phyloP scores from a whole-genome alignment of 1,140 invertebrate genomes.

The Pogonomyrmex californicus region DNA sequence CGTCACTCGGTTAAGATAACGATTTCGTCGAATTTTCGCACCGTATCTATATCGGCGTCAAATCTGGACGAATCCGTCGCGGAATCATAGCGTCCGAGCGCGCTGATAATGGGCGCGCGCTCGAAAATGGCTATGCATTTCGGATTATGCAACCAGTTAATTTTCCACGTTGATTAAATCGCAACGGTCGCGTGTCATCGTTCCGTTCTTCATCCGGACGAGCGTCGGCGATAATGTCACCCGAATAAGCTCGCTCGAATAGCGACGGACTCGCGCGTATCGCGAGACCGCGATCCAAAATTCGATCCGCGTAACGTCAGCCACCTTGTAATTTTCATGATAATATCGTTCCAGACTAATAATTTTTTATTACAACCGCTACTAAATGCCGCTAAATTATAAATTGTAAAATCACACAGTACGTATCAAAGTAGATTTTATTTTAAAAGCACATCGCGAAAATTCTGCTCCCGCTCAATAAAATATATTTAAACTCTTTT shows the following conservation, averaged over 20 bases:
- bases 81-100: slow-evolving; percentile 30
- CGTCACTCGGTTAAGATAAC: slow-evolving; percentile 34
- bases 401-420: background rate
- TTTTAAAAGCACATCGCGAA: background rate
- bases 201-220: slow-evolving; percentile 47
- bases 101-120: slow-evolving; percentile 22
- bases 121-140: slow-evolving; percentile 60
- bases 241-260: slow-evolving; percentile 40
- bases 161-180: slow-evolving; percentile 62
- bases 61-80: slow-evolving; percentile 43
- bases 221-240: slow-evolving; percentile 47
- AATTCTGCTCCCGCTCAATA: background rate
- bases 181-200: slow-evolving; percentile 48
- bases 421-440: slow-evolving; percentile 17
- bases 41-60: slow-evolving; percentile 25
- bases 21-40: slow-evolving; percentile 2
- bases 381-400: background rate
- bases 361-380: background rate
- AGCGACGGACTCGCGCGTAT: slow-evolving; percentile 15
- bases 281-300: slow-evolving; percentile 33
- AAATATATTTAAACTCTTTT: background rate
- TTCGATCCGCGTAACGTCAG: background rate
- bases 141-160: slow-evolving; percentile 61
- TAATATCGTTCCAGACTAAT: background rate
- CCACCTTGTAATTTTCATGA: slow-evolving; percentile 31